These are phyloP conservation scores for Mythimna albipuncta DNA, from an alignment of 2,888 invertebrate species.

Conservation along the genomic window DNA sequence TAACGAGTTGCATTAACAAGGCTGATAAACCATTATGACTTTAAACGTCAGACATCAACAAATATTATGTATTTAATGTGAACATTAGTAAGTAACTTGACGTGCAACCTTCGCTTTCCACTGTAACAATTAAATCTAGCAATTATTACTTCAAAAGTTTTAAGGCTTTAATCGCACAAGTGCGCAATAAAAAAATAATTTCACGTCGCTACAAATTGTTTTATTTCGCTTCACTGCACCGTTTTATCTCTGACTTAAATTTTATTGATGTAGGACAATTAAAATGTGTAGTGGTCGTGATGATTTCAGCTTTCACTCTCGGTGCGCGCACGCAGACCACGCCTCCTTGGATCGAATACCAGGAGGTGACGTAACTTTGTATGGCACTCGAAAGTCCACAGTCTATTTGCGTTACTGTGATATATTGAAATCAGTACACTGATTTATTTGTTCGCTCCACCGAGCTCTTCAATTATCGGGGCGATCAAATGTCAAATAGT, in stretches of 20 bases:
- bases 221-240: constrained; percentile 43
- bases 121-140: constrained; percentile 45
- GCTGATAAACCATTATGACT: constrained; percentile 12
- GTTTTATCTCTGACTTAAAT: constrained; percentile 44
- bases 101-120: constrained; percentile 36
- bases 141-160: constrained; percentile 45
- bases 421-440: constrained; percentile 62
- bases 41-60: constrained; percentile 27
- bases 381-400: constrained; percentile 70
- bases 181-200: constrained; percentile 49
- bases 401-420: constrained; percentile 65
- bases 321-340: constrained; percentile 74
- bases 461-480: constrained; percentile 62
- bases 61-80: constrained; percentile 25
- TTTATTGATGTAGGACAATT: constrained; percentile 75
- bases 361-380: constrained; percentile 66
- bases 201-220: constrained; percentile 48
- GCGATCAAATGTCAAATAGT: constrained; percentile 55
- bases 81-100: constrained; percentile 11
- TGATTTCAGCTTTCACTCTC: constrained; percentile 84
- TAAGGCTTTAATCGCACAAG: constrained; percentile 32
- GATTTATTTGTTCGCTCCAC: constrained; percentile 63
- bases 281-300: constrained; percentile 78
- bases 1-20: constrained; percentile 4
- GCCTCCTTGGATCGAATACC: constrained; percentile 66